These are phyloP conservation scores for Triplophysa tibetana DNA, from an alignment of 2,113 vertebrate genomes.

Conservation along the genomic window DNA sequence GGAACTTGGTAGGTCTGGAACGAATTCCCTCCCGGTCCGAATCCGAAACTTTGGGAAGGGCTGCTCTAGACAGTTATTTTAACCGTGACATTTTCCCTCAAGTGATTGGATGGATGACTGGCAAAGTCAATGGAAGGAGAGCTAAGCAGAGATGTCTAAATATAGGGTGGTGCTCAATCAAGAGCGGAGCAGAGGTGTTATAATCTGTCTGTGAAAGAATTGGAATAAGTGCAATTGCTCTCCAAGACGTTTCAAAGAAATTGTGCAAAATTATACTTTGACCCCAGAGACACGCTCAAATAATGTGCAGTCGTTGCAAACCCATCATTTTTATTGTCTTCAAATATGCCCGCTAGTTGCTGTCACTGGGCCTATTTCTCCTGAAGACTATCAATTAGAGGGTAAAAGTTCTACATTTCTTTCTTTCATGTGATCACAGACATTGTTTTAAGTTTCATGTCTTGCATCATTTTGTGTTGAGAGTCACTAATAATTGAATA, in stretches of 20 bases:
- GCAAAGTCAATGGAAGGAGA: slow-evolving; percentile 34
- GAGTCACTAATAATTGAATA: slow-evolving; percentile 19
- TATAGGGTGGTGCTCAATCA: slow-evolving; percentile 32
- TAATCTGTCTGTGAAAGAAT: slow-evolving; percentile 4
- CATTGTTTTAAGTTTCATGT: not conserved
- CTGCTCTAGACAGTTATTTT: not conserved
- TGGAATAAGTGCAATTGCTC: not conserved
- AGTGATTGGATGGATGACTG: slow-evolving; percentile 53
- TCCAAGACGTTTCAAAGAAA: slow-evolving; percentile 4
- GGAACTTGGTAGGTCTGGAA: too few relatives aligned
- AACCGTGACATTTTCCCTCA: slow-evolving; percentile 34
- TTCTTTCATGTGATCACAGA: not conserved
- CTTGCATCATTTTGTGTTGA: not conserved
- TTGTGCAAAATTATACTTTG: slow-evolving; percentile 3
- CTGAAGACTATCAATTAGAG: not conserved
- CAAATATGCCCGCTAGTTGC: not conserved
- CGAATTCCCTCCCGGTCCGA: too few relatives aligned
- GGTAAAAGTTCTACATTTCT: not conserved
- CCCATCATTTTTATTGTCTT: not conserved
- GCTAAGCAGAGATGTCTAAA: slow-evolving; percentile 36
- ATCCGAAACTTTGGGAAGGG: too few relatives aligned
- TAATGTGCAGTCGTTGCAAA: not conserved
- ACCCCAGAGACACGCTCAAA: not conserved
- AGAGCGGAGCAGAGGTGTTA: slow-evolving; percentile 1
- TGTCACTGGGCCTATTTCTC: not conserved